These are phyloP conservation scores for Lepus europaeus DNA, from an alignment of 2,113 vertebrate species.

Conservation along the genomic window DNA sequence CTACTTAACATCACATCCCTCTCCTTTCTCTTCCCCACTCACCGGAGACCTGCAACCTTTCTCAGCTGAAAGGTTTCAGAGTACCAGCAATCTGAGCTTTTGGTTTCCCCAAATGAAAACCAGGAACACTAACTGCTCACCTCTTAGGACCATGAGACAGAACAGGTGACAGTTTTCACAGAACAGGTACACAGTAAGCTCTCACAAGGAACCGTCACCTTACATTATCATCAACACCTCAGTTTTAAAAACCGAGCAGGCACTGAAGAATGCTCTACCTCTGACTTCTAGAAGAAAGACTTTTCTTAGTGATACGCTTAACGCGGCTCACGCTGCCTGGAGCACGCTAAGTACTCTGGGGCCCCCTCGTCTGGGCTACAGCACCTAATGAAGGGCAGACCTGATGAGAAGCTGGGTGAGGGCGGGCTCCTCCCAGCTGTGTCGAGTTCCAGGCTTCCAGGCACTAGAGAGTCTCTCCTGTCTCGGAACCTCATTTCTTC, in stretches of 20 bases:
- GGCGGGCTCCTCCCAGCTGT: background rate
- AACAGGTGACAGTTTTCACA: background rate
- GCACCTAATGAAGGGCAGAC: conserved; percentile 1
- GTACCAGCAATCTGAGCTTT: background rate
- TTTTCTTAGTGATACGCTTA: conserved; percentile 55
- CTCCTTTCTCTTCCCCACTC: background rate
- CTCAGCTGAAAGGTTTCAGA: background rate
- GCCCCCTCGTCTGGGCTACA: background rate
- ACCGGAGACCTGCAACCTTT: background rate
- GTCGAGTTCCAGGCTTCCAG: conserved; percentile 13
- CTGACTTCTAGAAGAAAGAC: background rate
- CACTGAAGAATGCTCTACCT: background rate
- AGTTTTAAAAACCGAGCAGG: background rate
- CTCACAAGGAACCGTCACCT: background rate
- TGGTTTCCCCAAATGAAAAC: conserved; percentile 2
- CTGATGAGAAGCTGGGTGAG: background rate
- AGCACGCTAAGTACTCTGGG: conserved; percentile 30
- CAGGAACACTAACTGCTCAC: background rate
- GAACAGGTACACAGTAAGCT: background rate
- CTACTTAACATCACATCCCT: background rate
- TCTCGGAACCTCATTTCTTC: conserved; percentile 22
- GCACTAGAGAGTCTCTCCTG: background rate
- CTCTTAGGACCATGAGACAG: background rate
- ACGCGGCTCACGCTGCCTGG: background rate
- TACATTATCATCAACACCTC: background rate